These are phyloP conservation scores for Smithornis capensis DNA, from an alignment of 2,113 vertebrate species.

Conservation along the genomic window DNA sequence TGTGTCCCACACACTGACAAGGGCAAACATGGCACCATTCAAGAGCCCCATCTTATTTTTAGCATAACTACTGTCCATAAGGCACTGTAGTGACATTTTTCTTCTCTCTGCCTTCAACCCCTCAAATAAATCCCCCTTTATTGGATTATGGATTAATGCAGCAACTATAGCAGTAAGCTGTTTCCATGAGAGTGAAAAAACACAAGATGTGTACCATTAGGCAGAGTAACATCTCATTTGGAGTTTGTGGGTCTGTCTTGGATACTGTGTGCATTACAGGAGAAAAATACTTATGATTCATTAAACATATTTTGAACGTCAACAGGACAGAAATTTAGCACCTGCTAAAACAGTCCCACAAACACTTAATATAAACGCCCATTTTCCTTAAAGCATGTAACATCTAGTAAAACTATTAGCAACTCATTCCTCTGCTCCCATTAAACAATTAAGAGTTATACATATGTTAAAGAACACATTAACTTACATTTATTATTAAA, in stretches of 20 bases:
- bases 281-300: neutral
- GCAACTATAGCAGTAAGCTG: slow-evolving; percentile 42
- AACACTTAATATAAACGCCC: neutral
- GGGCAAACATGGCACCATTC: neutral
- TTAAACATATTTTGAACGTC: neutral
- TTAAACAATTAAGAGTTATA: neutral
- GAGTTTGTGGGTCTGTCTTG: neutral
- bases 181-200: slow-evolving; percentile 30
- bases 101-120: neutral
- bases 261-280: neutral
- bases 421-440: neutral
- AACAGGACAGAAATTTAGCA: neutral
- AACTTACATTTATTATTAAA: neutral
- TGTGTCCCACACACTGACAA: neutral
- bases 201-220: neutral
- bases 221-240: neutral
- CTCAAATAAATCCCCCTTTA: slow-evolving; percentile 42
- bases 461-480: neutral
- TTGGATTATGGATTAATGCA: slow-evolving; percentile 62
- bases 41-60: neutral
- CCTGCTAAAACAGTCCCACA: neutral
- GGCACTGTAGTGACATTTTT: neutral
- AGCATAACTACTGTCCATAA: neutral
- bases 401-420: neutral
- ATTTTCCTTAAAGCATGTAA: neutral